These are phyloP conservation scores for Thripadectes ignobilis DNA, from an alignment of 2,797 vertebrate species.

Conservation along the genomic window DNA sequence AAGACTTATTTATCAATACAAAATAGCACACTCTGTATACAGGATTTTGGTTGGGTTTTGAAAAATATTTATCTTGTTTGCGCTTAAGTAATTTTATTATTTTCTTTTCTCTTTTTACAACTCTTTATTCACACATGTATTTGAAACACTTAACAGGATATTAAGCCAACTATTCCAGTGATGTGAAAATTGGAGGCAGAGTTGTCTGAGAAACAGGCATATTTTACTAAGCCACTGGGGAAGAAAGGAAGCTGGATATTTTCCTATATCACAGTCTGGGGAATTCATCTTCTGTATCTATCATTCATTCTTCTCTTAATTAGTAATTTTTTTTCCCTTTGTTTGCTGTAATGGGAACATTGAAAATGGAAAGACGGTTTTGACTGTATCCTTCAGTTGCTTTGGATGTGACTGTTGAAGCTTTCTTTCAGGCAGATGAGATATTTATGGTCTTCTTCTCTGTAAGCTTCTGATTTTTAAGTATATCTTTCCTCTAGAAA, in stretches of 20 bases:
- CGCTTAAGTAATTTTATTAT: neutral
- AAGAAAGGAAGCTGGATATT: neutral
- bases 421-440: neutral
- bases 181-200: neutral
- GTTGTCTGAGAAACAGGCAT: neutral
- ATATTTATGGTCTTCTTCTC: neutral
- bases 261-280: neutral
- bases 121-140: neutral
- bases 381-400: neutral
- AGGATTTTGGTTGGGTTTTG: neutral
- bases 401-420: neutral
- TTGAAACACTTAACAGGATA: slow-evolving; percentile 3
- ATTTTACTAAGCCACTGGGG: neutral
- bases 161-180: neutral
- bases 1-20: neutral
- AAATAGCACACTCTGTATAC: neutral
- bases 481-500: neutral
- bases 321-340: neutral
- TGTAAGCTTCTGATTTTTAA: neutral
- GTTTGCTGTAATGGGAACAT: neutral
- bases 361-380: neutral
- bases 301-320: neutral
- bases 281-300: neutral
- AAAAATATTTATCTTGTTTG: neutral
- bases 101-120: neutral